phyloP scores from a whole-genome alignment of 92 coral and sea anemone genomes.

The Palythoa grandis region DNA sequence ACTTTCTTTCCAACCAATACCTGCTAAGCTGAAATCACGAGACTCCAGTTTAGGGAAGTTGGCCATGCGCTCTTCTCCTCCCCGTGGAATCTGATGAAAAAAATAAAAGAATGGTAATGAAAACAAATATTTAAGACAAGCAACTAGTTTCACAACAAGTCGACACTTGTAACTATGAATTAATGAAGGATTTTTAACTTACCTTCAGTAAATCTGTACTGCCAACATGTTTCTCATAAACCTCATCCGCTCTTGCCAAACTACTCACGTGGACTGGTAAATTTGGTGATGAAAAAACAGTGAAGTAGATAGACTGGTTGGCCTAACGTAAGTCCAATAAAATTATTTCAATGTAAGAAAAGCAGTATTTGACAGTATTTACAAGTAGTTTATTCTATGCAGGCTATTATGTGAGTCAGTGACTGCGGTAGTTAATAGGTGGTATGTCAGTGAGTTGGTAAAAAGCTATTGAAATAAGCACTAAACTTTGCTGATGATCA shows the following conservation, averaged over 20 bases:
- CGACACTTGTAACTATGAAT: background rate
- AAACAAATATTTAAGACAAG: no score
- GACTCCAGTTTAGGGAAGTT: constrained; percentile 77
- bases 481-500: no score
- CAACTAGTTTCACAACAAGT: no score
- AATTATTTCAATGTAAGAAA: background rate
- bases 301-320: constrained; percentile 85
- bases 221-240: constrained; percentile 83
- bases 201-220: constrained; percentile 77
- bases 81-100: constrained; percentile 64
- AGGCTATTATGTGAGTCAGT: background rate
- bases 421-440: no score
- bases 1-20: constrained; percentile 90
- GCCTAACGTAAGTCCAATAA: constrained; percentile 60
- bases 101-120: no score
- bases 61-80: constrained; percentile 81
- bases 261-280: constrained; percentile 86
- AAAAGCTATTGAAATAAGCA: no score
- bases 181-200: background rate
- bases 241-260: constrained; percentile 68
- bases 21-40: constrained; percentile 69
- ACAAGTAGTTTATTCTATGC: background rate
- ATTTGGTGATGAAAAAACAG: constrained; percentile 89
- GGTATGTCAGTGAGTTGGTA: no score
- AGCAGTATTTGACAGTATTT: background rate